Base-by-base conservation (phyloP, 2,113 vertebrate genomes). In the Phasianus colchicus region DNA sequence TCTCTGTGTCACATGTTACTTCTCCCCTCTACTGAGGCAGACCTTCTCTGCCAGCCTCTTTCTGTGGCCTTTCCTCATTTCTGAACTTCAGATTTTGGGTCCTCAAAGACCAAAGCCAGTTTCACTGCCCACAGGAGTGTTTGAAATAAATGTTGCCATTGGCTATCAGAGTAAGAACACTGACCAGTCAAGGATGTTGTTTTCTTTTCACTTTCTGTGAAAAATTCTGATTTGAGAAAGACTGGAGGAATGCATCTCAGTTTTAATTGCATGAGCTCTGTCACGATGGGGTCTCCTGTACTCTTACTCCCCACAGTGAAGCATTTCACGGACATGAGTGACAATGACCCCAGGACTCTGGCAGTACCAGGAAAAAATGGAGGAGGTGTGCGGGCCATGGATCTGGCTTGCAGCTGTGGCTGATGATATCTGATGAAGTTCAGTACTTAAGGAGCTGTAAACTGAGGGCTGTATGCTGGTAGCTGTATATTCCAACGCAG, bases 401-500 rank as follows among this genome's bases (percentile, higher is more conserved):
- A 36, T 34, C 38, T 42, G 58, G 40, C 29, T 40, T 13, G 8
- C 60, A 71, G 42, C 6, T 0, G 0, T 11, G 55, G 10, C 58
- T 93, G 61, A 27, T 24, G 77, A 10, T 15, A 32, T 50, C 30
- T 85, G 29, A 36, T 52, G 55, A 18, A 3, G 1, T 8, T 50
- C n/a, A 14, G 24, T 12, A 45, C 1, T 0, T 7, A 55, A 71
- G 73, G 34, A 86, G 9, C 45, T 0, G 8, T 22, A 34, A 60
- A n/a, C 57, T 34, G 57, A 60, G 57, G 57, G 21, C 20, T 9
- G 8, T 22, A n/a, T 60, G 57, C 57, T 42, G 58, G 30, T 12
- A 54, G 24, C 54, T 72, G 40, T 61, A n/a, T 29, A 4, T 4
- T 7, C 3, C 0, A 1, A 1, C 9, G 20, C 27, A 30, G 18